These are phyloP conservation scores for Ethmia dodecea DNA, from an alignment of 2,888 invertebrate genomes.

Conservation along the genomic window DNA sequence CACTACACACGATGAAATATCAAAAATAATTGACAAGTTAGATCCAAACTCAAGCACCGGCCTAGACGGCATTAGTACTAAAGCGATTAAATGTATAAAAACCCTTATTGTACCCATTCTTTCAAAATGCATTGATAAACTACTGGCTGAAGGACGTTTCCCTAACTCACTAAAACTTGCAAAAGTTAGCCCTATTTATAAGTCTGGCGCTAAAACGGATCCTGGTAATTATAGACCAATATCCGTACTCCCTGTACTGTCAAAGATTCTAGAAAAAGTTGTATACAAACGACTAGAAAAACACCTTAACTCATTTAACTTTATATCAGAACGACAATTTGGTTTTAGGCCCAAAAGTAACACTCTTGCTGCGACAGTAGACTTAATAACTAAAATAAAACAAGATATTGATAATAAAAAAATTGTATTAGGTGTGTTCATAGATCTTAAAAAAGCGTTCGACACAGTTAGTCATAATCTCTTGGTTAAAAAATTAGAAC, in stretches of 20 bases:
- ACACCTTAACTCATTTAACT: neutral
- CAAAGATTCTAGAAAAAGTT: neutral
- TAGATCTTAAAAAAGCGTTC: neutral
- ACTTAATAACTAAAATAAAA: neutral
- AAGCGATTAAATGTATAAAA: neutral
- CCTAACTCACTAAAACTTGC: neutral
- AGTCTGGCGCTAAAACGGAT: neutral
- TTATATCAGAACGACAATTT: neutral
- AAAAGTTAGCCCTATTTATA: neutral
- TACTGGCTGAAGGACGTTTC: neutral
- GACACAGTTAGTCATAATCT: too few species aligned
- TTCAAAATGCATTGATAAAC: neutral
- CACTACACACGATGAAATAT: neutral
- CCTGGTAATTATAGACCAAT: constrained; percentile 1
- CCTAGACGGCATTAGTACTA: neutral
- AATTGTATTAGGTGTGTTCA: neutral
- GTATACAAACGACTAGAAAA: neutral
- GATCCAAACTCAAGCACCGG: neutral
- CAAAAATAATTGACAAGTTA: neutral
- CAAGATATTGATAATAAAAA: neutral
- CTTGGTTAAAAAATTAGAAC: neutral
- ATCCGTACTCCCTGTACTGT: neutral
- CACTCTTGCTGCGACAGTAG: neutral
- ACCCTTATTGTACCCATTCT: neutral
- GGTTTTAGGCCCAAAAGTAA: neutral